phyloP scores from a whole-genome alignment of 2,888 invertebrate species.

The Ormia ochracea region DNA sequence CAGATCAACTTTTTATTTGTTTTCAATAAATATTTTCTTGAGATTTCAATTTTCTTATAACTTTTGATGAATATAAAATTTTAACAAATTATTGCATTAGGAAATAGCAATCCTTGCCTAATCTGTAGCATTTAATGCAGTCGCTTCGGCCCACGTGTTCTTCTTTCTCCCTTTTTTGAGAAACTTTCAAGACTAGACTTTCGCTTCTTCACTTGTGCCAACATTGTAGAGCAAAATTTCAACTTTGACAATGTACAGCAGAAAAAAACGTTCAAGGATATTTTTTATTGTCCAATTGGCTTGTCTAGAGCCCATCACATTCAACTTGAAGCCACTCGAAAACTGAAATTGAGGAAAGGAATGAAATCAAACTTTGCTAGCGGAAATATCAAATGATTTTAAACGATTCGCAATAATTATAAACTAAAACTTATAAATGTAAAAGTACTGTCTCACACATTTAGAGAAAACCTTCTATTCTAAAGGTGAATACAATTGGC shows the following conservation, averaged over 20 bases:
- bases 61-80: too few relatives aligned
- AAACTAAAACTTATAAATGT: slow-evolving; percentile 49
- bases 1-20: too few relatives aligned
- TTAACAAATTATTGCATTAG: too few relatives aligned
- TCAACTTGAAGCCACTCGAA: slow-evolving; percentile 66
- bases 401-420: slow-evolving; percentile 68
- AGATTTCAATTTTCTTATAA: too few relatives aligned
- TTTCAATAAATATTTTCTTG: too few relatives aligned
- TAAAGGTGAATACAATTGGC: slow-evolving; percentile 29
- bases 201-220: slow-evolving; percentile 6
- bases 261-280: slow-evolving; percentile 72
- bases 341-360: slow-evolving; percentile 2
- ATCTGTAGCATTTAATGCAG: not conserved
- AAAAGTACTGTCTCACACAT: slow-evolving; percentile 50
- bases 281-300: slow-evolving; percentile 56
- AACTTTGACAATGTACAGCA: slow-evolving; percentile 18
- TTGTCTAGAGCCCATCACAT: slow-evolving; percentile 62
- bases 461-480: not conserved
- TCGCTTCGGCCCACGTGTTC: not conserved
- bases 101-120: too few relatives aligned
- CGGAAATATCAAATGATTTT: slow-evolving; percentile 72
- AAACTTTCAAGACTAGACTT: slow-evolving; percentile 48
- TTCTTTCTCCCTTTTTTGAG: not conserved
- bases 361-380: slow-evolving; percentile 37
- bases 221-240: slow-evolving; percentile 28